These are phyloP conservation scores for Sycophaga agraensis DNA, from an alignment of 1,140 invertebrate genomes.

Conservation along the genomic window DNA sequence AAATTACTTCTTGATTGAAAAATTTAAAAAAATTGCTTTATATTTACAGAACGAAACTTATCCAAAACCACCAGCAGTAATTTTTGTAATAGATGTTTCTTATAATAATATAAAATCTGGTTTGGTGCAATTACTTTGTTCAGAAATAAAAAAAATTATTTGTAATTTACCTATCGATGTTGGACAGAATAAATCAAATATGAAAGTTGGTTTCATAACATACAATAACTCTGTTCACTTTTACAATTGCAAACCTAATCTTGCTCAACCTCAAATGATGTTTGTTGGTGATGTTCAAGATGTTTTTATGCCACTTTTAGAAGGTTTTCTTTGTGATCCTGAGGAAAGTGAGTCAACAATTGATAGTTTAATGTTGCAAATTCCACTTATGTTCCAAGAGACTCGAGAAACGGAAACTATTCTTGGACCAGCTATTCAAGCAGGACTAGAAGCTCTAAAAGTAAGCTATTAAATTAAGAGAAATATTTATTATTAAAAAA, in stretches of 20 bases:
- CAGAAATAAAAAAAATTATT: constrained; percentile 75
- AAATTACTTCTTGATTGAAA: no score
- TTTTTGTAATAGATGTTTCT: constrained; percentile 97
- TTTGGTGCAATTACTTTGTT: constrained; percentile 84
- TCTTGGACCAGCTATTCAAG: constrained; percentile 92
- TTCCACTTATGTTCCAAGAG: constrained; percentile 88
- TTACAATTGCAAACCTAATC: constrained; percentile 88
- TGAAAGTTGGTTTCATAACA: constrained; percentile 93
- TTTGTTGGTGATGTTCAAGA: constrained; percentile 95
- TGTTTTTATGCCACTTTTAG: constrained; percentile 95
- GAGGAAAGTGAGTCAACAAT: constrained; percentile 84
- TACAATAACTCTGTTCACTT: constrained; percentile 96
- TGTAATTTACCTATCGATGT: constrained; percentile 68
- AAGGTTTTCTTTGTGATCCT: constrained; percentile 88
- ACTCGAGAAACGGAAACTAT: constrained; percentile 94
- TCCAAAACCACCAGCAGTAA: constrained; percentile 91
- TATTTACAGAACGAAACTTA: constrained; percentile 75
- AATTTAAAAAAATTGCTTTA: neutral
- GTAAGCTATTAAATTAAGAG: constrained; percentile 43
- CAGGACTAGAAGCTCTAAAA: constrained; percentile 92
- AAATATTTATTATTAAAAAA: no score
- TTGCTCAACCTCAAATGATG: constrained; percentile 94
- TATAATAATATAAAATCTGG: constrained; percentile 95
- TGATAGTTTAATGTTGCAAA: constrained; percentile 84
- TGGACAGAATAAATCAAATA: constrained; percentile 71